phyloP scores from a whole-genome alignment of 2,797 vertebrate genomes.

The Odontamblyopus rebecca region DNA sequence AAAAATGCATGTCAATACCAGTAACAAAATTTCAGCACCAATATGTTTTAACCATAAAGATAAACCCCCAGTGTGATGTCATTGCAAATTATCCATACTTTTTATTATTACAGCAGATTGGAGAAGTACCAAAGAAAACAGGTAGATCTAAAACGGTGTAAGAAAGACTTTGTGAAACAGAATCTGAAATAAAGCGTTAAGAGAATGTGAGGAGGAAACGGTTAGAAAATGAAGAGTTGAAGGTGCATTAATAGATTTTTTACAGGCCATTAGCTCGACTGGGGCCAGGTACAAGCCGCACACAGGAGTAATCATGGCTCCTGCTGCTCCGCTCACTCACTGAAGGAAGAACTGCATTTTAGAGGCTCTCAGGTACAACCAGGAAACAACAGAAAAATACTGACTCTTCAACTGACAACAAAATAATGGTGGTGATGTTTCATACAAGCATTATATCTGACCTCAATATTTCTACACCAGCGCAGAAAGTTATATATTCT shows the following conservation, averaged over 20 bases:
- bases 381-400: neutral
- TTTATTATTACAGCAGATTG: too few relatives aligned
- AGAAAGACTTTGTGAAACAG: slow-evolving; percentile 10
- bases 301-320: slow-evolving; percentile 34
- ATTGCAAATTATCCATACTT: too few relatives aligned
- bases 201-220: slow-evolving; percentile 31
- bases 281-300: slow-evolving; percentile 33
- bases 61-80: too few relatives aligned
- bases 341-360: neutral
- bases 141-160: slow-evolving; percentile 5
- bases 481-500: neutral
- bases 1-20: too few relatives aligned
- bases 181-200: slow-evolving; percentile 34
- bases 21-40: too few relatives aligned
- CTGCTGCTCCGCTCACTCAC: slow-evolving; percentile 5
- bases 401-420: neutral
- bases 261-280: slow-evolving; percentile 59
- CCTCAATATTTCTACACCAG: neutral
- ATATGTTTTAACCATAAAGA: too few relatives aligned
- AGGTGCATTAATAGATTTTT: slow-evolving; percentile 43
- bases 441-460: neutral
- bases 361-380: neutral
- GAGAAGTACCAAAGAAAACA: too few relatives aligned
- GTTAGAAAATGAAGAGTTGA: slow-evolving; percentile 33
- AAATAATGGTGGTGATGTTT: neutral